These are phyloP conservation scores for Phoxinus dragarum DNA, from an alignment of 2,797 vertebrate species.

Conservation along the genomic window DNA sequence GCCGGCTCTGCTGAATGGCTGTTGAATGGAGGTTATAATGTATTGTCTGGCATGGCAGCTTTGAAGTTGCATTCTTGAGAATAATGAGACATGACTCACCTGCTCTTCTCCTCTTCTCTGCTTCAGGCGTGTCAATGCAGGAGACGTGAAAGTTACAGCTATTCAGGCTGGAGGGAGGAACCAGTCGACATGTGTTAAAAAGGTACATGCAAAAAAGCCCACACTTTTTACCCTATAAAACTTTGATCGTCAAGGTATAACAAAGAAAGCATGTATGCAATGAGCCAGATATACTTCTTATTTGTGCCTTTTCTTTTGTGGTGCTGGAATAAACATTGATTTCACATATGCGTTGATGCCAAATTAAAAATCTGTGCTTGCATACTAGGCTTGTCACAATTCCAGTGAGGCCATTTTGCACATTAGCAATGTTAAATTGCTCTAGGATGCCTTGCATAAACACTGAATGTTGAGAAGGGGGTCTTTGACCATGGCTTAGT, in stretches of 20 bases:
- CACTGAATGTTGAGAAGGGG: not conserved
- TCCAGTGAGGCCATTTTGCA: conserved; percentile 15
- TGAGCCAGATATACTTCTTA: not conserved
- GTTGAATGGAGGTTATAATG: conserved; percentile 40
- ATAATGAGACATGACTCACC: conserved; percentile 59
- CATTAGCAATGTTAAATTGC: conserved; percentile 8
- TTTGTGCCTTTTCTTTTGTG: not conserved
- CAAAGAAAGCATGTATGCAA: not conserved
- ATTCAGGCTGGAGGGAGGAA: conserved; percentile 8
- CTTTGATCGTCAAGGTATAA: not conserved
- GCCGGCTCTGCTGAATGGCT: conserved; percentile 2
- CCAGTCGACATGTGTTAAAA: not conserved
- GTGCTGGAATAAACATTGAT: not conserved
- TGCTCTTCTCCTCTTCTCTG: not conserved
- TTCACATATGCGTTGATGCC: not conserved
- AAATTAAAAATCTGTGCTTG: conserved; percentile 11
- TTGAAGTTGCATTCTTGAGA: conserved; percentile 53
- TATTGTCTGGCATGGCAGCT: conserved; percentile 48
- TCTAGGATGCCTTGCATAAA: not conserved
- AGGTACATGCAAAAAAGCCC: not conserved
- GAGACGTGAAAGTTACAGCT: conserved; percentile 17
- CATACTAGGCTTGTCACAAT: conserved; percentile 4
- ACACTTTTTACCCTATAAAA: not conserved
- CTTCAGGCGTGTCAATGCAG: conserved; percentile 26
- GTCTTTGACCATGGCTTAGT: conserved; percentile 17